Percentiles rank a stretch among this genome's conserved stretches.
These are phyloP conservation scores for Gobius niger DNA, from an alignment of 2,113 vertebrate species.

Conservation along the genomic window DNA sequence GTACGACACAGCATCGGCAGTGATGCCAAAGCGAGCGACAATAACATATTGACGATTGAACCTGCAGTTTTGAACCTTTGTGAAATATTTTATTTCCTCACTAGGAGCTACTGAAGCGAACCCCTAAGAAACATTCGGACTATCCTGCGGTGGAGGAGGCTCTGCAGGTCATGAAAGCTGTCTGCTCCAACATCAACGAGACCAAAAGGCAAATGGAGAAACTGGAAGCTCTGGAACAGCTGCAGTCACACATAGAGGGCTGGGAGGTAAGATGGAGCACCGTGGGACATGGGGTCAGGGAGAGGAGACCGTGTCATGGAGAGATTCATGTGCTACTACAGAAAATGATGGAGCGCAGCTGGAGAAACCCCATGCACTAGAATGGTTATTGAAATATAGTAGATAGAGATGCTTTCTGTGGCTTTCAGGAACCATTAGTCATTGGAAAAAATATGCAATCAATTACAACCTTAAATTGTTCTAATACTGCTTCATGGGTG, in stretches of 20 bases:
- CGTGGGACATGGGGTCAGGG: neutral
- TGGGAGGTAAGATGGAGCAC: slow-evolving; percentile 87
- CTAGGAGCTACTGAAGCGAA: slow-evolving; percentile 94
- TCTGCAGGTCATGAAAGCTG: slow-evolving; percentile 95
- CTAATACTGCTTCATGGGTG: neutral
- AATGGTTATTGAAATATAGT: neutral
- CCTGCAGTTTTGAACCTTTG: too few species aligned
- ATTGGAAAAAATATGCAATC: neutral
- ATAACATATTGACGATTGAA: neutral
- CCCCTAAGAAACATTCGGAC: slow-evolving; percentile 91
- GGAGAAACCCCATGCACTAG: neutral
- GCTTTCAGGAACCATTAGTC: neutral
- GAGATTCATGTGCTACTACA: neutral
- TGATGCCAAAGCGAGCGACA: neutral
- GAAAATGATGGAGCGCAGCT: neutral
- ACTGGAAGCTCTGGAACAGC: slow-evolving; percentile 93
- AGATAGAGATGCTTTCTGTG: neutral
- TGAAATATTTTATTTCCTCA: neutral
- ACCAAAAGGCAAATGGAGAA: slow-evolving; percentile 99
- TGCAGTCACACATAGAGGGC: slow-evolving; percentile 98
- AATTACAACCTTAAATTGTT: neutral
- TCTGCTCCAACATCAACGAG: slow-evolving; percentile 98
- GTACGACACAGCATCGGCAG: slow-evolving; percentile 64
- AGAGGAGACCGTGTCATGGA: neutral
- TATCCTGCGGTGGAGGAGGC: slow-evolving; percentile 91